Evolutionary conservation across 2,888 invertebrate species (phyloP), one percentile per base, ranked within the genome.

Genomic region (Lasioglossum zephyrum): DNA sequence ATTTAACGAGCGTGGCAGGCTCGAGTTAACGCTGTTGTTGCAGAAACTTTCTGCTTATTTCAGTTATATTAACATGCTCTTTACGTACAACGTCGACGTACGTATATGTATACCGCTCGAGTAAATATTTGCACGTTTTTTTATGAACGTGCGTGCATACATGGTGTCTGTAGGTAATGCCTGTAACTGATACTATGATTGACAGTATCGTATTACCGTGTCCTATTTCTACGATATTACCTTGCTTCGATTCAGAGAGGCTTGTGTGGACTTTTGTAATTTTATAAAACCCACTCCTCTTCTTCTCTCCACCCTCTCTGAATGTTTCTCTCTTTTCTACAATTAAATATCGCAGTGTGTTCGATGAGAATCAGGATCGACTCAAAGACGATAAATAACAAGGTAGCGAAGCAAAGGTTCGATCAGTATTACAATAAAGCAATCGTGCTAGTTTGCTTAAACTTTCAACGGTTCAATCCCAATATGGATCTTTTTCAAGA

Each of bases 171-270:
- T 13, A 13, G 60, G 60, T 26, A 60, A 60, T 60, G 60, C 60
- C 60, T 60, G 60, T 60, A 60, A 60, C 60, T 13, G 60, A 60
- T 60, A 60, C 22, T 60, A 60, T 60, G 60, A 26, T 60, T 60
- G 60, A n/a, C 60, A 26, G 26, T 26, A 26, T 60, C 60, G 9
- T 26, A 26, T 60, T 60, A 60, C 60, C 60, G n/a, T 60, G 26
- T 60, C 60, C 60, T 26, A 60, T 26, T 60, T 60, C 60, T 60
- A 26, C 26, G 26, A 11, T 26, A 9, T 13, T 26, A 26, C 8
- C 57, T 9, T 13, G 60, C 60, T 26, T 26, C 60, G 13, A 60
- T 13, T 60, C 26, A 11, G 26, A 11, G 26, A n/a, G 11, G 26
- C 11, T 13, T 26, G 13, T 13, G 60, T 26, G 9, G 60, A 13